phyloP scores from a whole-genome alignment of 2,888 invertebrate genomes.

The Peribatodes rhomboidaria region DNA sequence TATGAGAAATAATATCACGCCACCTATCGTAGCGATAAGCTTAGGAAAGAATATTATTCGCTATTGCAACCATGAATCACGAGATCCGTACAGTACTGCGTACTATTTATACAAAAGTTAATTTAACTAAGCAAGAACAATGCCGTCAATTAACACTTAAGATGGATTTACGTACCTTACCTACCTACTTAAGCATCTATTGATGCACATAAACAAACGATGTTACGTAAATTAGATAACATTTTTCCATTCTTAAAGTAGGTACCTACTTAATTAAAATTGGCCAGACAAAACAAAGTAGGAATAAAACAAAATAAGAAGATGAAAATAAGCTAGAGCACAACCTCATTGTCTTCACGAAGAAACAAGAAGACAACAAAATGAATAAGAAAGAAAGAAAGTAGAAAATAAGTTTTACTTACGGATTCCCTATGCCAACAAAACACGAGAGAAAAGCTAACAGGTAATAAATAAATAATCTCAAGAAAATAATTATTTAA shows the following conservation, averaged over 20 bases:
- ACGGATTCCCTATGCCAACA: background rate
- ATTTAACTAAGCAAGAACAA: background rate
- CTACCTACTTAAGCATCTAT: background rate
- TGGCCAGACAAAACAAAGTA: no score
- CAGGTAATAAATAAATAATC: background rate
- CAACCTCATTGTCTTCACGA: no score
- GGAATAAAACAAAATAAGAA: no score
- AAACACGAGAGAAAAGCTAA: background rate
- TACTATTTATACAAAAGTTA: constrained; percentile 11
- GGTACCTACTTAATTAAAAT: no score
- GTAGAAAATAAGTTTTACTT: no score
- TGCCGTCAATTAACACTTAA: background rate
- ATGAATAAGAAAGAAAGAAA: no score
- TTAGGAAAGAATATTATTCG: background rate
- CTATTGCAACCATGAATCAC: constrained; percentile 31
- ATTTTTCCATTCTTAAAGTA: background rate
- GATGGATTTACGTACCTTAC: no score
- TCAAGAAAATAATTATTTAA: background rate
- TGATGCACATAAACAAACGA: background rate
- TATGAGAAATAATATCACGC: constrained; percentile 49
- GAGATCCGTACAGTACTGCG: constrained; percentile 33
- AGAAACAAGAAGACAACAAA: no score
- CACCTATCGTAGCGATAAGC: constrained; percentile 30
- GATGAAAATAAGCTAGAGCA: no score
- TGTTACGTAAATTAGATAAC: background rate